Evolutionary conservation across 2,113 vertebrate genomes (phyloP).

Genomic region (Anseranas semipalmata): DNA sequence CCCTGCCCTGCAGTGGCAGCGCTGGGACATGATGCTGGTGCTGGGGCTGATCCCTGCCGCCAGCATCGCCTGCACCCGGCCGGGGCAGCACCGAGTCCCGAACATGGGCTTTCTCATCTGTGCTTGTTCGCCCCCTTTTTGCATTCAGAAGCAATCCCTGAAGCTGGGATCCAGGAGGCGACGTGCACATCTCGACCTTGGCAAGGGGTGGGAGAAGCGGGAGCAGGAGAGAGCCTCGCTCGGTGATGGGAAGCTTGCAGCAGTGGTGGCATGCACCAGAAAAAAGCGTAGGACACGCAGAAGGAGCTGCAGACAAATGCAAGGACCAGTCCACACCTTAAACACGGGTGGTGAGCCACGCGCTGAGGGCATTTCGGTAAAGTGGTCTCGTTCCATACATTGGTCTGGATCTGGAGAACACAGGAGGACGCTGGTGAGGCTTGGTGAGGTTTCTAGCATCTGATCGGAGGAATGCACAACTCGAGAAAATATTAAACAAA

Average conservation of each 20-base stretch:
- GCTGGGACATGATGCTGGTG: neutral
- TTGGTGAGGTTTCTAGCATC: slow-evolving; percentile 46
- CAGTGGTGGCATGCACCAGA: neutral
- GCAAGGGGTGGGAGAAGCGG: neutral
- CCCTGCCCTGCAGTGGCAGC: neutral
- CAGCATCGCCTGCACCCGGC: neutral
- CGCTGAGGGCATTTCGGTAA: neutral
- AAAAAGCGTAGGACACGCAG: neutral
- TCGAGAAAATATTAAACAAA: slow-evolving; percentile 61
- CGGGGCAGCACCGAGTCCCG: neutral
- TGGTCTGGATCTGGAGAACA: slow-evolving; percentile 2
- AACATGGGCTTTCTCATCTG: neutral
- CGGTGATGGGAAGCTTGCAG: neutral
- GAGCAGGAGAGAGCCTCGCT: neutral
- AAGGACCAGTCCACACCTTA: neutral
- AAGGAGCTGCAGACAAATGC: neutral
- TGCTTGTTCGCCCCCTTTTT: neutral
- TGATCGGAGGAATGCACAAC: slow-evolving; percentile 28
- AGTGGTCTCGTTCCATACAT: neutral
- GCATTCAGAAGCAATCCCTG: neutral
- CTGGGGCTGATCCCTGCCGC: neutral
- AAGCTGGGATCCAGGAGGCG: neutral
- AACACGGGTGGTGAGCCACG: neutral
- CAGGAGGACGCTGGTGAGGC: slow-evolving; percentile 21
- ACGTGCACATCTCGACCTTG: neutral